phyloP scores from a whole-genome alignment of 2,797 vertebrate genomes.

The Neosilurus mollespiculum region DNA sequence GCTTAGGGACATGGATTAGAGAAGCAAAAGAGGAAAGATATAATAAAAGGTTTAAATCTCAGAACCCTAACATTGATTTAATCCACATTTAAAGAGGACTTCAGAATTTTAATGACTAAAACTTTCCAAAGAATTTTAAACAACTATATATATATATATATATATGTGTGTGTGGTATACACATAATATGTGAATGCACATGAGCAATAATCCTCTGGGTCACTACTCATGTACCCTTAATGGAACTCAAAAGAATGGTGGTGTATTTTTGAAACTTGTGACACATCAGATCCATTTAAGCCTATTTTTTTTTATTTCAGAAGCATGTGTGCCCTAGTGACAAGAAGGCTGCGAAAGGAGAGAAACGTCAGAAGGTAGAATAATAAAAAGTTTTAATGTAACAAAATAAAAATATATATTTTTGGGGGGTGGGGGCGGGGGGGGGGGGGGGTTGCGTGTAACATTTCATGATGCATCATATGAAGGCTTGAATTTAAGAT shows the following conservation, averaged over 20 bases:
- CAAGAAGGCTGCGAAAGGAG: conserved; percentile 52
- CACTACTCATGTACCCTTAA: neutral
- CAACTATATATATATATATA: neutral
- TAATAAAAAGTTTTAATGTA: neutral
- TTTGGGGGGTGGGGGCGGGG: no score
- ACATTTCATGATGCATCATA: neutral
- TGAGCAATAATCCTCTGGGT: no score
- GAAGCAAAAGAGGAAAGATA: conserved; percentile 27
- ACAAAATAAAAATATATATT: no score
- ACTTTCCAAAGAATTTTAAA: conserved; percentile 22
- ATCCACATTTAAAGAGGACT: conserved; percentile 30
- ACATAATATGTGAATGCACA: no score
- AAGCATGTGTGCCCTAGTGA: conserved; percentile 68
- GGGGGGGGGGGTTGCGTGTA: no score
- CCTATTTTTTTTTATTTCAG: conserved; percentile 55
- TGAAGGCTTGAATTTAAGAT: neutral
- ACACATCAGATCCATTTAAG: neutral
- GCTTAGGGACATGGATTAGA: conserved; percentile 53
- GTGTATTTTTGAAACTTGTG: neutral
- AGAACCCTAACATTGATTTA: conserved; percentile 28
- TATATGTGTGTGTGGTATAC: no score
- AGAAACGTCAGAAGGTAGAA: conserved; percentile 57
- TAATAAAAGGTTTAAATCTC: conserved; percentile 35
- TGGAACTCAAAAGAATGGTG: neutral
- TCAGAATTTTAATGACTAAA: conserved; percentile 17